phyloP scores from a whole-genome alignment of 2,888 invertebrate species.

The Amphipyra tragopoginis region DNA sequence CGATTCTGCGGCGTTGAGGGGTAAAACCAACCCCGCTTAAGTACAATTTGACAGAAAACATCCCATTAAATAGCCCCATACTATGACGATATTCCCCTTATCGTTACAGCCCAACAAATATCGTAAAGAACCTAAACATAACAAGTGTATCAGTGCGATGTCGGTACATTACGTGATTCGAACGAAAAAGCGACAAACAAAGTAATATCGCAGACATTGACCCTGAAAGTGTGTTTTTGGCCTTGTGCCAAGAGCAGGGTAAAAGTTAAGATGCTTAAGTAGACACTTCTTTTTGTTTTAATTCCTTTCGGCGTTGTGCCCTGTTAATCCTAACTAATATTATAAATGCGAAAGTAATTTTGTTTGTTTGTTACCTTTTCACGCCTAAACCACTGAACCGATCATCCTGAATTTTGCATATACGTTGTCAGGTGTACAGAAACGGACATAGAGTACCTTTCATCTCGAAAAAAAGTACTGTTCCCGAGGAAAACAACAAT shows the following conservation, averaged over 20 bases:
- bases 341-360: too few relatives aligned
- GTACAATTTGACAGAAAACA: conserved; percentile 23
- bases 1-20: conserved; percentile 2
- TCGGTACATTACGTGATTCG: conserved; percentile 31
- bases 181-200: conserved; percentile 52
- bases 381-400: too few relatives aligned
- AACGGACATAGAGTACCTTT: too few relatives aligned
- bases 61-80: conserved; percentile 27
- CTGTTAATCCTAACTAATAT: too few relatives aligned
- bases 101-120: conserved; percentile 25
- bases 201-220: conserved; percentile 56
- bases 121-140: conserved; percentile 36
- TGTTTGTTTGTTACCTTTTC: too few relatives aligned
- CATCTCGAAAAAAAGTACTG: too few relatives aligned
- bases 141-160: conserved; percentile 31
- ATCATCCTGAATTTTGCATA: too few relatives aligned
- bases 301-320: conserved; percentile 4
- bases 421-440: too few relatives aligned
- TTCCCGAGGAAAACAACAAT: too few relatives aligned
- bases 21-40: background rate
- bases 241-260: conserved; percentile 35
- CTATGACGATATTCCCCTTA: conserved; percentile 16
- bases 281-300: conserved; percentile 26
- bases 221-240: conserved; percentile 49
- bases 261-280: conserved; percentile 23